Evolutionary conservation across 2,888 invertebrate genomes (phyloP).

Genomic region (Phoenoteleia sp.): DNA sequence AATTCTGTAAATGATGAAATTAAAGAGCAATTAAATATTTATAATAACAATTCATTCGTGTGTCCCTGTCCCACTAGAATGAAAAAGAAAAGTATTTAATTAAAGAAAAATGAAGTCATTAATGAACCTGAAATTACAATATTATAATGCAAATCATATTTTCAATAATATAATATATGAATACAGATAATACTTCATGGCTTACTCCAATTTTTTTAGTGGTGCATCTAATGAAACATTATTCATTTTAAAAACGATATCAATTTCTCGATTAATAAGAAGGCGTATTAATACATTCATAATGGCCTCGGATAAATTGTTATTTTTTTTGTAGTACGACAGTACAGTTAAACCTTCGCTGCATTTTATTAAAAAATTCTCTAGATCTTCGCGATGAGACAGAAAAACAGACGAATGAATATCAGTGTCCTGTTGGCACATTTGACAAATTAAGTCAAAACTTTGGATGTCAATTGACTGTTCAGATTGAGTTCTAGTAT

Average conservation of each 20-base stretch:
- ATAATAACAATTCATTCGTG: too few relatives aligned
- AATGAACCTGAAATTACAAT: background rate
- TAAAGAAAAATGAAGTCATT: background rate
- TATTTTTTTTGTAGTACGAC: background rate
- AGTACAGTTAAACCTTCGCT: background rate
- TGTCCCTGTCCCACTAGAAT: too few relatives aligned
- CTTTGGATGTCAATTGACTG: background rate
- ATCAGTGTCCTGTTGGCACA: background rate
- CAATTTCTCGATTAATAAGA: background rate
- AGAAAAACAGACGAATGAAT: background rate
- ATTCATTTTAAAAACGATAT: background rate
- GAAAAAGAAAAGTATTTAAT: background rate
- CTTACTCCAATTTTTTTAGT: constrained; percentile 10
- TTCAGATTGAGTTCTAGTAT: too few relatives aligned
- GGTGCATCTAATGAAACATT: background rate
- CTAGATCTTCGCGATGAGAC: background rate
- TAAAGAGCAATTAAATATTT: background rate
- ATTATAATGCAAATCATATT: background rate
- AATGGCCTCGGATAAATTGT: background rate
- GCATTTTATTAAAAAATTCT: background rate
- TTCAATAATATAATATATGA: background rate
- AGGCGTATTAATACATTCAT: background rate
- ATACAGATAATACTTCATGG: background rate
- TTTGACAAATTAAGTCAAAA: background rate
- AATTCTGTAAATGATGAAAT: background rate